Evolutionary conservation across 2,888 invertebrate species (phyloP), one percentile per base, ranked within the genome.

Genomic region (Dynastes grantii): DNA sequence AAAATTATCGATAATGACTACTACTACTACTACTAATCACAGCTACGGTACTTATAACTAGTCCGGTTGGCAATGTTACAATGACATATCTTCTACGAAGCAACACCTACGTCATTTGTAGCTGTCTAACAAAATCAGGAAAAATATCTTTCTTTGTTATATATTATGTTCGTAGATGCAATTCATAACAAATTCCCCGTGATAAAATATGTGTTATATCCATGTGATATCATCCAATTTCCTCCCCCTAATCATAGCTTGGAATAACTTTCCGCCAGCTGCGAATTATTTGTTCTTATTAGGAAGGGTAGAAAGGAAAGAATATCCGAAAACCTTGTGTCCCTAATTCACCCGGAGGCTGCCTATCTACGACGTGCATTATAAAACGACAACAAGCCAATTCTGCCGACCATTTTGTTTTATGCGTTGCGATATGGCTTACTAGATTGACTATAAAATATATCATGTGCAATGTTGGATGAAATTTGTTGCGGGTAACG

Each of bases 361-460:
- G n/a, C 68, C 13, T 68, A 55, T 55, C 55, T 55, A 55, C 68
- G 22, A 40, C 73, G 73, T 40, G 73, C 40, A 80, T 81, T 81
- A 83, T 83, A 83, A 83, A 83, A 81, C 82, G 82, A 80, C 81
- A 80, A 81, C 78, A 75, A 73, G 83, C 53, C 84, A 84, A 84
- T 83, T 84, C 83, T 81, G 81, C 77, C 68, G 80, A 82, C 82
- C 83, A 84, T 84, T 84, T 83, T 83, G 83, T 83, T 84, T 85
- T 84, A 85, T 84, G 84, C 82, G 81, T 83, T 80, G 83, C 82
- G 81, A 82, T 84, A 84, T 83, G 80, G 82, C 83, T 82, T 82
- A 81, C 81, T 83, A 84, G 84, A 84, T 83, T 83, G 83, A 81
- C 82, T 83, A 83, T 84, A 84, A 84, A 84, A 84, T 84, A 84